Evolutionary conservation across 2,888 invertebrate species (phyloP).

Genomic region (Catocala sponsa): DNA sequence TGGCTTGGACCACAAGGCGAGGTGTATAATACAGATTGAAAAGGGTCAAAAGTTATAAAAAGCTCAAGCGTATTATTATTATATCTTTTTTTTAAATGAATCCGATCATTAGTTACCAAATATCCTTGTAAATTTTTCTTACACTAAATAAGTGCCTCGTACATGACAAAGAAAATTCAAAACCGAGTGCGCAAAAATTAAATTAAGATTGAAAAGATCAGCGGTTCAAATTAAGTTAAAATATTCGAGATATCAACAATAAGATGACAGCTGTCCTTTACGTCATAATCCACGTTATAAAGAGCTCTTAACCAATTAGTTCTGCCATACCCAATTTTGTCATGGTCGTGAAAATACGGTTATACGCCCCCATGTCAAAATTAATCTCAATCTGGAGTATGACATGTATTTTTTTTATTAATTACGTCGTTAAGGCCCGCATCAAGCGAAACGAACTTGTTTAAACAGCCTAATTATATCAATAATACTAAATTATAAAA

Average conservation of each 20-base stretch:
- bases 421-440: conserved; percentile 33
- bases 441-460: conserved; percentile 17
- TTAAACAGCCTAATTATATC: conserved; percentile 17
- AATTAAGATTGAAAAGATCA: conserved; percentile 3
- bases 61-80: too few species aligned
- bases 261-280: conserved; percentile 29
- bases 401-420: conserved; percentile 30
- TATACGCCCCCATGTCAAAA: conserved; percentile 48
- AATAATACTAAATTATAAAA: conserved; percentile 18
- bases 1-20: too few species aligned
- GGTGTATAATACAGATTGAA: too few species aligned
- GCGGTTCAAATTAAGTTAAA: conserved; percentile 23
- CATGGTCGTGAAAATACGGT: conserved; percentile 30
- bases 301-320: conserved; percentile 42
- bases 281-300: conserved; percentile 23
- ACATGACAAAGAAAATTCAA: too few species aligned
- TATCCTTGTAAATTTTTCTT: too few species aligned
- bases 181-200: too few species aligned
- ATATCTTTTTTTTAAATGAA: too few species aligned
- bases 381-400: conserved; percentile 44
- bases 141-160: too few species aligned
- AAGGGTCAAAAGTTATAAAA: too few species aligned
- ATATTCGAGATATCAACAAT: conserved; percentile 4
- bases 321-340: conserved; percentile 39
- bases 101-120: too few species aligned